Percentiles rank a stretch among this genome's conserved stretches.
Conservation (phyloP, 2,797 vertebrate species). For the Muscicapa comitata region DNA sequence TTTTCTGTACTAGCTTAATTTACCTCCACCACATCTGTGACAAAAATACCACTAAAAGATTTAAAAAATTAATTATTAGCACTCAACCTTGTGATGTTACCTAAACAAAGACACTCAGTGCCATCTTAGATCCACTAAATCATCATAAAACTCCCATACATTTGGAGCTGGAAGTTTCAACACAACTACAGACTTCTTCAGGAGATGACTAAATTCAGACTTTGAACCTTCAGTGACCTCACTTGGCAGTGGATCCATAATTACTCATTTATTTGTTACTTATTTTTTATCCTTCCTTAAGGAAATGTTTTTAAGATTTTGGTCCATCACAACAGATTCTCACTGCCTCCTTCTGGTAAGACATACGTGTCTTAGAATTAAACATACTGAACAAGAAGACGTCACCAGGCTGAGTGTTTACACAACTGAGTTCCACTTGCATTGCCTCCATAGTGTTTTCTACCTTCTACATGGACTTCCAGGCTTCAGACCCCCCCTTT, state of each 20-base stretch:
- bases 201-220: not conserved
- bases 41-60: not conserved
- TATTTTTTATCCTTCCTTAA: not conserved
- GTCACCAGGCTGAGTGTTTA: not conserved
- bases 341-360: not conserved
- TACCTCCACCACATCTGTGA: not conserved
- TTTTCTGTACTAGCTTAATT: not conserved
- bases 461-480: not conserved
- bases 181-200: not conserved
- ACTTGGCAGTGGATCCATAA: not conserved
- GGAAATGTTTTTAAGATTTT: not conserved
- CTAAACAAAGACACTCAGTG: not conserved
- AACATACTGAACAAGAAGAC: not conserved
- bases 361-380: not conserved
- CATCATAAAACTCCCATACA: not conserved
- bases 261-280: not conserved
- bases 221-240: rapidly evolving
- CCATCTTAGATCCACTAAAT: not conserved
- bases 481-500: not conserved
- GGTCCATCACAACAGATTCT: not conserved
- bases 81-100: not conserved
- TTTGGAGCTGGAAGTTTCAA: not conserved
- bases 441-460: not conserved
- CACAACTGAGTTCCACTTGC: not conserved
- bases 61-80: not conserved